These are phyloP conservation scores for Euura saliciscinereae DNA, from an alignment of 1,140 invertebrate genomes.

Conservation along the genomic window DNA sequence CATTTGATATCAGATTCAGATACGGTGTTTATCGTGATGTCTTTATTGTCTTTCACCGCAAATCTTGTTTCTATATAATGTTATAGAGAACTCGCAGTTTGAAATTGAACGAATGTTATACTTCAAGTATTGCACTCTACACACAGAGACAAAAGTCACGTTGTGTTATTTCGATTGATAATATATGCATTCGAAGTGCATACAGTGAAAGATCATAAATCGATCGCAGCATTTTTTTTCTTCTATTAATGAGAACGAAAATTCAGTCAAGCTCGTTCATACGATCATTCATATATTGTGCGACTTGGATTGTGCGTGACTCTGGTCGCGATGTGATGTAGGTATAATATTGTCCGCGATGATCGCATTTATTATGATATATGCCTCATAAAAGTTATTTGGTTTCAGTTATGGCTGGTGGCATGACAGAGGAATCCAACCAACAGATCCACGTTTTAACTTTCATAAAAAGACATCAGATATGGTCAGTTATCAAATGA, in stretches of 20 bases:
- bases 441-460: slow-evolving; percentile 42
- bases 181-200: no score
- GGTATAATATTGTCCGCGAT: background rate
- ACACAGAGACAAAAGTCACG: no score
- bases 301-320: no score
- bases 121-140: no score
- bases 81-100: background rate
- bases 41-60: background rate
- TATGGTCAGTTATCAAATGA: slow-evolving; percentile 43
- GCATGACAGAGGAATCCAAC: slow-evolving; percentile 43
- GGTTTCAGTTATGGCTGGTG: slow-evolving; percentile 49
- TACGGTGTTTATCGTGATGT: background rate
- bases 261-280: no score
- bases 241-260: slow-evolving; percentile 11
- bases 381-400: background rate
- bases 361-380: background rate
- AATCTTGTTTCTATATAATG: background rate
- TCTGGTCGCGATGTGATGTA: no score
- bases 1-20: background rate
- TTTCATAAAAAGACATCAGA: slow-evolving; percentile 49
- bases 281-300: no score
- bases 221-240: background rate
- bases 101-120: background rate
- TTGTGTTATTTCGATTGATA: no score
- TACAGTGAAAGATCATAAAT: no score